These are phyloP conservation scores for Zaprionus nigranus DNA, from an alignment of 1,140 invertebrate species.

Conservation along the genomic window DNA sequence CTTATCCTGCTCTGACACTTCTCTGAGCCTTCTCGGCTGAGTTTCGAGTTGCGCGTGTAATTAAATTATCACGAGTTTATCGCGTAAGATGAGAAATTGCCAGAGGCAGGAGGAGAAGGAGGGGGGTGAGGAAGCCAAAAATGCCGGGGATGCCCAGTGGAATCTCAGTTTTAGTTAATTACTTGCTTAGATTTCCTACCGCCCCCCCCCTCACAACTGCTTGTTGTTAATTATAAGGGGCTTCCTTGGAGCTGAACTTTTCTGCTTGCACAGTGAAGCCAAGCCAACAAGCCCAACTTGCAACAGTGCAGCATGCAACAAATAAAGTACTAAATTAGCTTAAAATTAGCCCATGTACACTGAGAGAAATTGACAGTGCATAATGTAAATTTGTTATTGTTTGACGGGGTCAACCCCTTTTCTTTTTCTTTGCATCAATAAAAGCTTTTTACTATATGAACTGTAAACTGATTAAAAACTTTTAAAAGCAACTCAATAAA, in stretches of 20 bases:
- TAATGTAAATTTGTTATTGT: not conserved
- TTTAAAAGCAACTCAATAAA: conserved; percentile 1
- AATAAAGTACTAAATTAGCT: conserved; percentile 5
- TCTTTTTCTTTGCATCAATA: not conserved
- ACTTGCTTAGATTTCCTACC: conserved; percentile 46
- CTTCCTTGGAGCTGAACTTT: conserved; percentile 6
- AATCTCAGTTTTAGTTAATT: conserved; percentile 58
- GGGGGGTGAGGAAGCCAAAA: conserved; percentile 28
- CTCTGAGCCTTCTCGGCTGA: conserved; percentile 13
- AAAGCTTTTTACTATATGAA: not conserved
- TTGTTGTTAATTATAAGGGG: conserved; percentile 48
- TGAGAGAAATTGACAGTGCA: not conserved
- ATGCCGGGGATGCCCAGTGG: conserved; percentile 12
- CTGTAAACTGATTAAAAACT: not conserved
- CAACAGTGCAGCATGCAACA: conserved; percentile 6
- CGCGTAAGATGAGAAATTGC: conserved; percentile 44
- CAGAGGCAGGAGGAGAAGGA: conserved; percentile 5
- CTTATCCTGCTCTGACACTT: not conserved
- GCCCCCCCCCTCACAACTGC: not conserved
- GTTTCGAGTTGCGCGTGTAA: conserved; percentile 56
- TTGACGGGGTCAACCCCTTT: not conserved
- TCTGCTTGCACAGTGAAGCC: not conserved
- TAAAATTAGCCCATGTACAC: not conserved
- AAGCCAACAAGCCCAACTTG: not conserved
- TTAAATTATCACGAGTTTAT: conserved; percentile 68